Percentiles rank a stretch among this genome's conserved stretches.
Conservation (phyloP, 1,140 invertebrate genomes). For the Patella vulgata region DNA sequence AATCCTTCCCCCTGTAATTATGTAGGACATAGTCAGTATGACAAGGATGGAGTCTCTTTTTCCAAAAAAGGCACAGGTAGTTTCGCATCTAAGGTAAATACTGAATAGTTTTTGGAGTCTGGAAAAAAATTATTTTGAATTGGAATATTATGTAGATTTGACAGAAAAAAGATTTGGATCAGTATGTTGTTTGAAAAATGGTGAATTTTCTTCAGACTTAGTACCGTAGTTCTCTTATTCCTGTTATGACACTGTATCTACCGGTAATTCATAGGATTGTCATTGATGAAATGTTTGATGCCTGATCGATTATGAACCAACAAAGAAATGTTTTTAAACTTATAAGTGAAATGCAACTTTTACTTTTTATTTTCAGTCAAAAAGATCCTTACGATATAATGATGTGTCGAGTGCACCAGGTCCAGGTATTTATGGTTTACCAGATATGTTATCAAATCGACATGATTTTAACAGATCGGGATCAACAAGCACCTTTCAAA, state of each 20-base stretch:
- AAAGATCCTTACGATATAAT: conserved; percentile 38
- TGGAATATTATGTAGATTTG: conserved; percentile 1
- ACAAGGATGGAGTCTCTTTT: conserved; percentile 49
- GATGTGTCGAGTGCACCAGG: conserved; percentile 50
- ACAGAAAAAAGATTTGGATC: no score
- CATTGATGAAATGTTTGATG: no score
- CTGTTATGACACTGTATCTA: no score
- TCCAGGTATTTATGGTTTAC: conserved; percentile 55
- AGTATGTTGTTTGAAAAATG: no score
- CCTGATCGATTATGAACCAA: no score
- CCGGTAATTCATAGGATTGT: no score
- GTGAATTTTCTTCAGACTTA: no score
- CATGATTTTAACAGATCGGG: conserved; percentile 56
- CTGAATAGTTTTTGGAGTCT: conserved; percentile 4
- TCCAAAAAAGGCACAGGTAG: conserved; percentile 64
- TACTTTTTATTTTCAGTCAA: conserved; percentile 47
- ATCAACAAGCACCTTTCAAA: conserved; percentile 53
- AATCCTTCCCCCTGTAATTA: conserved; percentile 62
- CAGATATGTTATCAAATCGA: conserved; percentile 44
- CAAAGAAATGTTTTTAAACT: no score
- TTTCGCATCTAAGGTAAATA: conserved; percentile 62
- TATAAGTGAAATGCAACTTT: no score
- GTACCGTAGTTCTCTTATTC: no score
- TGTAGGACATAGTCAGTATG: conserved; percentile 43
- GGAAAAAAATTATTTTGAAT: neutral